Evolutionary conservation across 2,113 vertebrate species (phyloP), one percentile per base, ranked within the genome.

Genomic region (Prolemur simus): DNA sequence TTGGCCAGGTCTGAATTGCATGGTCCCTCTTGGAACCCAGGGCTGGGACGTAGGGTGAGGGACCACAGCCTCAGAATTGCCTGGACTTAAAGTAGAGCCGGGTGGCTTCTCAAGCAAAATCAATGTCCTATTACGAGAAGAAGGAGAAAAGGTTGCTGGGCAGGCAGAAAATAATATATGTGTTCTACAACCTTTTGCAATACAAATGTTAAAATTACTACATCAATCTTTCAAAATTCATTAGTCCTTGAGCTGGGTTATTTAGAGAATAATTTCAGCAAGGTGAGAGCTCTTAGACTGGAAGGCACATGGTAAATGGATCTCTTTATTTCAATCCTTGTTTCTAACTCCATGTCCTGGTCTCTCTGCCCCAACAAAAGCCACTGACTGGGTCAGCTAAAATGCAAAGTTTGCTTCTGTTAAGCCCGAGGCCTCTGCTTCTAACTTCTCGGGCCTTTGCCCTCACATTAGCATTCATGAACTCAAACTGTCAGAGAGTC

Each of bases 401-500:
- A 86, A 83, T 39, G 45, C 17, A 13, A 64, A 77, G 25, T 68
- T 52, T 83, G 47, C 21, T 88, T 82, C 81, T 39, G 1, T n/a
- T 32, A 21, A 54, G 85, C 74, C 18, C 0, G 2, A 34, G 87
- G 32, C 69, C 54, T 74, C 64, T 47, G 42, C 58, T 66, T 78
- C 83, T 17, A 27, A n/a, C 63, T 81, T 76, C 82, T 94, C 42
- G 3, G 1, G 37, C n/a, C 49, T 96, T 82, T 47, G 18, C 37
- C 71, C 54, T 94, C 37, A 13, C 21, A 68, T 92, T 88, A 96
- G 77, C 91, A 83, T 95, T 83, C 78, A 13, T 10, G 78, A 86
- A 91, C 91, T 83, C 95, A 89, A 78, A 89, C 78, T 76, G 15
- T 74, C 94, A 96, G 49, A 56, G 74, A 56, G 78, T 66, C 73